A percentile compares a stretch with the other conserved stretches of the same genome.
phyloP scores from a whole-genome alignment of 2,113 vertebrate species.

The Brienomyrus brachyistius region DNA sequence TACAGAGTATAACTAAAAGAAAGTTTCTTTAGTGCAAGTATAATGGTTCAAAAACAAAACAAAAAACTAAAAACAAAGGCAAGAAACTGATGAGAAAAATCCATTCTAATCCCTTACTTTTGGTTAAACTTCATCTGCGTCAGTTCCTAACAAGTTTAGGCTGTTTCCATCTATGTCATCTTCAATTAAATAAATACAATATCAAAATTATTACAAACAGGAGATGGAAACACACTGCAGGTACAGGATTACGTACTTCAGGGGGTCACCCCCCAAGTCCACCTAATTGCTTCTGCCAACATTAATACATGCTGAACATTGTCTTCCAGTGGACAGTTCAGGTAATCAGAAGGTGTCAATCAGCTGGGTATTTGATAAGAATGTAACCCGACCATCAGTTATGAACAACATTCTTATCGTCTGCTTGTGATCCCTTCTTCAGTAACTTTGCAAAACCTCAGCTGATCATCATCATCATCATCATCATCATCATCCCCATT shows the following conservation, averaged over 20 bases:
- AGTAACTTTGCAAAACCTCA: background rate
- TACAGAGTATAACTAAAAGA: constrained; percentile 7
- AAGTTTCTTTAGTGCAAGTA: constrained; percentile 15
- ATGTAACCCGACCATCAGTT: background rate
- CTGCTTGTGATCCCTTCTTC: background rate
- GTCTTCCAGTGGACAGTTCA: background rate
- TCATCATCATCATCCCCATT: background rate
- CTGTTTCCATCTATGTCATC: background rate
- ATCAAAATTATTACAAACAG: background rate
- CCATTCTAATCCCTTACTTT: constrained; percentile 2
- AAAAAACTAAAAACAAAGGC: background rate
- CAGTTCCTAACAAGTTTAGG: background rate
- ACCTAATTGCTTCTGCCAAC: background rate
- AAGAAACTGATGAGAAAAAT: background rate
- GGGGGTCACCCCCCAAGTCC: background rate
- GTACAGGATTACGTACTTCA: background rate
- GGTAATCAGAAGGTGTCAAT: background rate
- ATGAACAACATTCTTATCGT: background rate
- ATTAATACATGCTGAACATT: background rate
- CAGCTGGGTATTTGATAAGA: background rate
- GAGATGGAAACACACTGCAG: background rate
- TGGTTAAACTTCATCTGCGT: background rate
- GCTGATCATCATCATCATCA: background rate
- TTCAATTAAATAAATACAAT: background rate
- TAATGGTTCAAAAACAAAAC: background rate